Percentiles rank a stretch among this genome's conserved stretches.
These are phyloP conservation scores for Matsumyia berberina DNA, from an alignment of 2,888 invertebrate species.

Conservation along the genomic window DNA sequence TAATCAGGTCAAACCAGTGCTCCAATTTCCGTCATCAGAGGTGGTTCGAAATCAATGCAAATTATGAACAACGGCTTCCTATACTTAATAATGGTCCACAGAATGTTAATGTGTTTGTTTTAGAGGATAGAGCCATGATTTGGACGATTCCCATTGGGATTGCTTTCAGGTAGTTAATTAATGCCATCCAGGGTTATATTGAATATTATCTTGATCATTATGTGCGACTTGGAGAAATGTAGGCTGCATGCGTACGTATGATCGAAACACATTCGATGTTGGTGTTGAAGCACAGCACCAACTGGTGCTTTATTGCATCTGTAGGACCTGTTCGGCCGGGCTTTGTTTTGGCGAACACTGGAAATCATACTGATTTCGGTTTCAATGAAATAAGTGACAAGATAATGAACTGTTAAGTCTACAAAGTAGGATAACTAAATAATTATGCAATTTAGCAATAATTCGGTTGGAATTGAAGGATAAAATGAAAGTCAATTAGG, in stretches of 20 bases:
- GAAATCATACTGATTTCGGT: neutral
- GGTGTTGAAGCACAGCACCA: neutral
- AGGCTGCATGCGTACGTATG: neutral
- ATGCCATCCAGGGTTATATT: neutral
- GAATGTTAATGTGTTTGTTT: no score
- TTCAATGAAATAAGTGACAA: neutral
- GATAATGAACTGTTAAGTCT: neutral
- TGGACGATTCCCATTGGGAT: neutral
- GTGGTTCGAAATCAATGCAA: no score
- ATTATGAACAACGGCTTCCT: no score
- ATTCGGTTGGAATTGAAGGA: no score
- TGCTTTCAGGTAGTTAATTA: neutral
- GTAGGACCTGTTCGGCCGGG: neutral
- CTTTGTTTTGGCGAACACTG: neutral
- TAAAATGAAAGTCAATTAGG: no score
- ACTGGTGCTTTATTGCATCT: neutral
- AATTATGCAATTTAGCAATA: neutral
- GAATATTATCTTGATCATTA: conserved; percentile 6
- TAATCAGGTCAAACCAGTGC: no score
- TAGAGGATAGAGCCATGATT: neutral
- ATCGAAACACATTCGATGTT: neutral
- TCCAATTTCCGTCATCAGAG: no score
- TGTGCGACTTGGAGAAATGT: neutral
- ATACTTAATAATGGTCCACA: no score
- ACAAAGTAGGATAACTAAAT: neutral